phyloP scores from a whole-genome alignment of 2,888 invertebrate species.

The Hybos culiciformis region DNA sequence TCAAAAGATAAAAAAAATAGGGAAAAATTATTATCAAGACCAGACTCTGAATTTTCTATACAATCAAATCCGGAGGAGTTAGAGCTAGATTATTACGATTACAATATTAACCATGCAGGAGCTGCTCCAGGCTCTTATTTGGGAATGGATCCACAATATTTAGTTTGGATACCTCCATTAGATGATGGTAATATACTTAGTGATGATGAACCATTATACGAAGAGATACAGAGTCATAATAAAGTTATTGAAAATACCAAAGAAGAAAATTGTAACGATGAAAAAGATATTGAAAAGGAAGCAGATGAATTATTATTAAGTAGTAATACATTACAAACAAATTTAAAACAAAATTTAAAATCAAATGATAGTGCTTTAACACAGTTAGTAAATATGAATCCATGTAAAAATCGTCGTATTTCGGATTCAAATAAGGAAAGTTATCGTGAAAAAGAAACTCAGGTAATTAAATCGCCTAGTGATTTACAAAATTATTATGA shows the following conservation, averaged over 20 bases:
- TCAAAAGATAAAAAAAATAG: constrained; percentile 67
- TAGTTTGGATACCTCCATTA: constrained; percentile 76
- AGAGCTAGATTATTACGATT: constrained; percentile 75
- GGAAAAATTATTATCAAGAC: constrained; percentile 47
- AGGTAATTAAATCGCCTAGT: constrained; percentile 51
- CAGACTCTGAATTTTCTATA: constrained; percentile 67
- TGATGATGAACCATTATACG: constrained; percentile 23
- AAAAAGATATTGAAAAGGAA: constrained; percentile 46
- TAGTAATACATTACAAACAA: constrained; percentile 24
- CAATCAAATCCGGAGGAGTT: constrained; percentile 59
- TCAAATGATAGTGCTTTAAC: not conserved
- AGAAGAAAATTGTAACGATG: constrained; percentile 43
- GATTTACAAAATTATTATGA: constrained; percentile 43
- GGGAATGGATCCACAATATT: constrained; percentile 79
- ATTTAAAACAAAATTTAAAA: not conserved
- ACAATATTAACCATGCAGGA: constrained; percentile 70
- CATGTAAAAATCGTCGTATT: not conserved
- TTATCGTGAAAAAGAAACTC: constrained; percentile 48
- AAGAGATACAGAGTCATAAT: constrained; percentile 40
- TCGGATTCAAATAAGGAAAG: no score
- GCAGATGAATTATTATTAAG: constrained; percentile 37
- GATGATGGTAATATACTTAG: constrained; percentile 48
- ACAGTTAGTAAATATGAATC: not conserved
- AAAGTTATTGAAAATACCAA: constrained; percentile 35
- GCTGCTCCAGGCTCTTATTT: constrained; percentile 75